Conservation (phyloP, 2,888 invertebrate species). For the Coremacera marginata region DNA sequence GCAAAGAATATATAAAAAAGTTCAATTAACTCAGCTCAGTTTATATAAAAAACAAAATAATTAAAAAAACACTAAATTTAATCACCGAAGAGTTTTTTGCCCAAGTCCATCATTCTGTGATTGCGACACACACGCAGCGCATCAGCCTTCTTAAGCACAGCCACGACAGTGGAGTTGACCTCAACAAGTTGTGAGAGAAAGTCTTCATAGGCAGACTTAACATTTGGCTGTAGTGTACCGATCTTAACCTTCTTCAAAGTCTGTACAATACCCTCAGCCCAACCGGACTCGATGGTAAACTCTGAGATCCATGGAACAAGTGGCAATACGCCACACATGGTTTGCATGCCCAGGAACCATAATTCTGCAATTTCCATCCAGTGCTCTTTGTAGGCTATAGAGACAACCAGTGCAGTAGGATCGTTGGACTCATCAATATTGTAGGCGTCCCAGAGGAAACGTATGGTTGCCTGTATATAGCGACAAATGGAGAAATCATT, state of each 20-base stretch:
- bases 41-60: neutral
- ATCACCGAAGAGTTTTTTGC: constrained; percentile 89
- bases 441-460: constrained; percentile 94
- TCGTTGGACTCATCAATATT: constrained; percentile 90
- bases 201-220: constrained; percentile 92
- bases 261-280: constrained; percentile 89
- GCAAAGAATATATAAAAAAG: neutral
- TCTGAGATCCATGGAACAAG: constrained; percentile 90
- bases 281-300: constrained; percentile 93
- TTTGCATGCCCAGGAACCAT: constrained; percentile 96
- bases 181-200: constrained; percentile 87
- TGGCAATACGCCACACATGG: constrained; percentile 85
- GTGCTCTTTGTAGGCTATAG: constrained; percentile 86
- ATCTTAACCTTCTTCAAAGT: constrained; percentile 86
- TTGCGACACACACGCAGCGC: constrained; percentile 87
- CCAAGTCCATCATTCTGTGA: constrained; percentile 89
- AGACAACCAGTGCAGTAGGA: constrained; percentile 83
- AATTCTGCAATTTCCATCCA: constrained; percentile 93
- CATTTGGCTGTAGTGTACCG: constrained; percentile 84
- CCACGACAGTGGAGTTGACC: constrained; percentile 80
- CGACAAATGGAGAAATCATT: constrained; percentile 91
- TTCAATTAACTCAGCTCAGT: neutral
- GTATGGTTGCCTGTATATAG: constrained; percentile 88
- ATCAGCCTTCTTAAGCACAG: constrained; percentile 84
- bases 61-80: constrained; percentile 66